Evolutionary conservation across 2,797 vertebrate genomes (phyloP).

Genomic region (Pseudochromis fuscus): DNA sequence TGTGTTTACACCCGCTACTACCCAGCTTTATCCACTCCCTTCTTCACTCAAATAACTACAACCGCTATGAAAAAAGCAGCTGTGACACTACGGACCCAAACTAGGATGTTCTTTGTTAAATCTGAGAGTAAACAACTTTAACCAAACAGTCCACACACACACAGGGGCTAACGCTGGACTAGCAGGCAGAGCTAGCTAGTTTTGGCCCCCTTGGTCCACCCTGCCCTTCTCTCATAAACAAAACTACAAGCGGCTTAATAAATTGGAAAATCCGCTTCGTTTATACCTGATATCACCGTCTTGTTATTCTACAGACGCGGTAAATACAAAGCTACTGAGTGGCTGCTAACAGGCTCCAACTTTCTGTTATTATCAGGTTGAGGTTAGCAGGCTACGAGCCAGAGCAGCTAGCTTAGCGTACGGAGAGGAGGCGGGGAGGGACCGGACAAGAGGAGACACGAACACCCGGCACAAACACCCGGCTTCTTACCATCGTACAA

Average conservation of each 20-base stretch:
- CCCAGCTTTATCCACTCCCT: background rate
- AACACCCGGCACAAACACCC: background rate
- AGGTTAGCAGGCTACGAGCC: conserved; percentile 67
- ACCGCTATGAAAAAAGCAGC: too few species aligned
- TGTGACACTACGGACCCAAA: too few species aligned
- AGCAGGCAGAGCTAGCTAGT: conserved; percentile 61
- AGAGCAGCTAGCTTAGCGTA: conserved; percentile 51
- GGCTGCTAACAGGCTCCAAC: conserved; percentile 38
- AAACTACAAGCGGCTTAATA: conserved; percentile 26
- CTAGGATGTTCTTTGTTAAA: too few species aligned
- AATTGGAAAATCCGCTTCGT: background rate
- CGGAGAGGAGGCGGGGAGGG: conserved; percentile 13
- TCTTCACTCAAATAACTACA: too few species aligned
- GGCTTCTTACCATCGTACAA: conserved; percentile 93
- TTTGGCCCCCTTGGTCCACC: conserved; percentile 20
- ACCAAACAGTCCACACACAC: background rate
- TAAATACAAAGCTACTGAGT: rapidly evolving
- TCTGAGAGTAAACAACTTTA: conserved; percentile 37
- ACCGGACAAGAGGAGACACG: background rate
- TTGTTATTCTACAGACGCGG: rapidly evolving
- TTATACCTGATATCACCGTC: rapidly evolving
- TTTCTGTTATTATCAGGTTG: conserved; percentile 63
- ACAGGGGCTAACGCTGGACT: background rate
- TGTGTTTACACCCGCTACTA: conserved; percentile 19
- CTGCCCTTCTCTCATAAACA: conserved; percentile 27